Conservation (phyloP, 2,113 vertebrate species). For the Gasterosteus nipponicus region DNA sequence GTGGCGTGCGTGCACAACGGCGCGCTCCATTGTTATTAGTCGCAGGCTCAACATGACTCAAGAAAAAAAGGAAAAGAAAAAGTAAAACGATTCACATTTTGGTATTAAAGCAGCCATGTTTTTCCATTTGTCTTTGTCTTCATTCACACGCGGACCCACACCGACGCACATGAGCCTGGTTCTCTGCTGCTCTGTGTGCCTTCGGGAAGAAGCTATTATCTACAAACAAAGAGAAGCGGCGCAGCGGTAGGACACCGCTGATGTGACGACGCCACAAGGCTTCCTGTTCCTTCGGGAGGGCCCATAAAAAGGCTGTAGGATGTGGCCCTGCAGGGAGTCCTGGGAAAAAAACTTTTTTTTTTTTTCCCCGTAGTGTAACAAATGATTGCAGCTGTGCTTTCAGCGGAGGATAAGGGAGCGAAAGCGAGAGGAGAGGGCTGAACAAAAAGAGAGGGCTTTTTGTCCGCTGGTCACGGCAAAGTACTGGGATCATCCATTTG, state of each 20-base stretch:
- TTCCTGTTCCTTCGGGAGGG: constrained; percentile 56
- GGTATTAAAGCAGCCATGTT: constrained; percentile 4
- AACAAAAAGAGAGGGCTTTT: constrained; percentile 66
- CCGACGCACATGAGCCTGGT: constrained; percentile 20
- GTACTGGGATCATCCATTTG: constrained; percentile 74
- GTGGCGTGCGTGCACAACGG: constrained; percentile 22
- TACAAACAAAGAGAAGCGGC: constrained; percentile 49
- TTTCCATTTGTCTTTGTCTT: constrained; percentile 28
- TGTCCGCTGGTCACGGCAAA: constrained; percentile 69
- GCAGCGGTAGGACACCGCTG: constrained; percentile 31
- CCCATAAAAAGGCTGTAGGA: constrained; percentile 53
- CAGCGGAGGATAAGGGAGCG: constrained; percentile 50
- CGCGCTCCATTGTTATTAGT: constrained; percentile 15
- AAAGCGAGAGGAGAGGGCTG: constrained; percentile 33
- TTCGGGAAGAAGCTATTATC: constrained; percentile 54
- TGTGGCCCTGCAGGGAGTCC: constrained; percentile 63
- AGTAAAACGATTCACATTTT: constrained; percentile 35
- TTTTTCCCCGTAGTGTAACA: constrained; percentile 40
- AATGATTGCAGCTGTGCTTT: constrained; percentile 76
- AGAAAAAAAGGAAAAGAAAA: background rate
- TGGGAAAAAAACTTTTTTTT: constrained; percentile 49
- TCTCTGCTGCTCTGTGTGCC: constrained; percentile 23
- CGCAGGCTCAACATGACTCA: constrained; percentile 13
- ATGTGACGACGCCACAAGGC: constrained; percentile 55
- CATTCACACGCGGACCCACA: constrained; percentile 19